A percentile compares a stretch with the other conserved stretches of the same genome.
Conservation (phyloP, 2,113 vertebrate species). For the Colaptes auratus region DNA sequence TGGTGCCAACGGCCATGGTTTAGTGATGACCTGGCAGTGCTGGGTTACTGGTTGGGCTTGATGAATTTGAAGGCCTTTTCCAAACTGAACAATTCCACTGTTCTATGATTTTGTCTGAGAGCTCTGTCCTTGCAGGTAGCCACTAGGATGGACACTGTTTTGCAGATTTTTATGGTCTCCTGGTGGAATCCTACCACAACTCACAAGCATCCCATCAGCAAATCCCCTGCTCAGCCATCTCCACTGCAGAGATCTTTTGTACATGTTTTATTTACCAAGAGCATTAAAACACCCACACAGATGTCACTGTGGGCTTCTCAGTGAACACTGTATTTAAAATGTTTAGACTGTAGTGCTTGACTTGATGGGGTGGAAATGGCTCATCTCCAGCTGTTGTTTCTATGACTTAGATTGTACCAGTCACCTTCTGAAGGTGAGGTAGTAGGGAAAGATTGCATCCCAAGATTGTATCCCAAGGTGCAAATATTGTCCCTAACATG, state of each 20-base stretch:
- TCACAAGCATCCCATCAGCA: background rate
- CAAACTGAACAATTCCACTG: too few relatives aligned
- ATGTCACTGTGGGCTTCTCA: background rate
- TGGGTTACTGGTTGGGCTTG: too few relatives aligned
- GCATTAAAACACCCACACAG: background rate
- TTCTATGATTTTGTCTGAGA: background rate
- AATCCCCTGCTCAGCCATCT: background rate
- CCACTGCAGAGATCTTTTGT: background rate
- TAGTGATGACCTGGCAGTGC: too few relatives aligned
- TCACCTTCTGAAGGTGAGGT: background rate
- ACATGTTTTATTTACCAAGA: background rate
- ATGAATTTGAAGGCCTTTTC: too few relatives aligned
- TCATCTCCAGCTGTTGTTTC: background rate
- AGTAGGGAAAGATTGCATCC: background rate
- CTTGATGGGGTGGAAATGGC: background rate
- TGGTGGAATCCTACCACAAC: background rate
- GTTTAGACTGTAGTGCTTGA: background rate
- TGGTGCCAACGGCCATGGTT: too few relatives aligned
- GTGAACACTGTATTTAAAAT: background rate
- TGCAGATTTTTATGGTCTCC: background rate
- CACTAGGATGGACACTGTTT: background rate
- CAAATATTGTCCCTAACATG: background rate
- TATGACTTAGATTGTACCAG: background rate
- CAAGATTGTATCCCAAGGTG: background rate
- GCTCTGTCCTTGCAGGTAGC: background rate